A percentile compares a stretch with the other conserved stretches of the same genome.
phyloP scores from a whole-genome alignment of 2,797 vertebrate genomes.

The Gambelia wislizenii region DNA sequence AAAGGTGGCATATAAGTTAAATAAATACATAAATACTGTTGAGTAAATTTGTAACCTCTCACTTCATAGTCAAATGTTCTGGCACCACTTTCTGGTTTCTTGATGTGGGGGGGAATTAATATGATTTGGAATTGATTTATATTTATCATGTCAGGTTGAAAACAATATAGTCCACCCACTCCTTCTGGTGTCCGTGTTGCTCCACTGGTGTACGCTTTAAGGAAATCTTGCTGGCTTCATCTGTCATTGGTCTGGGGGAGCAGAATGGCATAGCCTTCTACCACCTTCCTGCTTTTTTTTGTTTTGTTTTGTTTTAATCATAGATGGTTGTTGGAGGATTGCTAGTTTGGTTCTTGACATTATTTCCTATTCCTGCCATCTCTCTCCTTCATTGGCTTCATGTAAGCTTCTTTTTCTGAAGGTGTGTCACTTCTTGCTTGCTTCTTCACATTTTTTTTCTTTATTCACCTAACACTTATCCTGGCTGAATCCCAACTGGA shows the following conservation, averaged over 20 bases:
- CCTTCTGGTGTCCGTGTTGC: neutral
- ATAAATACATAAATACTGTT: too few relatives aligned
- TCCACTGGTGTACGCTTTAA: neutral
- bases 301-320: neutral
- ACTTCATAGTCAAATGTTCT: neutral
- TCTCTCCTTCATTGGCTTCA: neutral
- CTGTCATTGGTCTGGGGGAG: neutral
- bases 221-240: neutral
- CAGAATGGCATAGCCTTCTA: neutral
- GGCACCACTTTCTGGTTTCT: neutral
- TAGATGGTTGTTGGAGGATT: neutral
- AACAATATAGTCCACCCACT: neutral
- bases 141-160: neutral
- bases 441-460: neutral
- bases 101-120: too few relatives aligned
- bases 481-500: neutral
- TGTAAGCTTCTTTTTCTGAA: too few relatives aligned
- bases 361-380: neutral
- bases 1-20: too few relatives aligned
- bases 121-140: neutral
- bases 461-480: neutral
- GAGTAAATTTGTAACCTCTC: neutral
- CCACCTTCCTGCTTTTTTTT: too few relatives aligned
- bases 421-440: neutral
- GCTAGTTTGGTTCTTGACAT: neutral